Evolutionary conservation across 2,113 vertebrate genomes (phyloP), one percentile per base, ranked within the genome.

Genomic region (Pheucticus melanocephalus): DNA sequence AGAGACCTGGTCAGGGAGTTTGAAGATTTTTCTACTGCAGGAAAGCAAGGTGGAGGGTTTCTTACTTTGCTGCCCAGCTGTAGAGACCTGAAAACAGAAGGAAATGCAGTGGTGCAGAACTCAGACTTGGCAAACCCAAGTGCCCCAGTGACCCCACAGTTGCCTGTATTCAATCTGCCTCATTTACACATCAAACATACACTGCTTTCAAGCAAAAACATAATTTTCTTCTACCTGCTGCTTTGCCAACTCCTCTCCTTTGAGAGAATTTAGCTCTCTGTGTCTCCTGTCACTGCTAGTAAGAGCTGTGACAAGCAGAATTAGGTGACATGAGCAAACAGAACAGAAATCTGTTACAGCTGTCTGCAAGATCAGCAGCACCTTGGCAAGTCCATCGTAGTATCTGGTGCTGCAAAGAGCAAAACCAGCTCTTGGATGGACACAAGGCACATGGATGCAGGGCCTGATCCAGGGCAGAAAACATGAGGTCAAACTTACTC

Each of bases 41-140:
- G 99, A 99, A 53, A 99, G 90, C 59, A 99, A 98, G 40, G 99
- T 98, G 90, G 98, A 98, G 1, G 99, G 99, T 96, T 98, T 99
- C 97, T 99, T 99, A 95, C 98, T 98, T 48, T 98, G 98, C 20
- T 99, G 99, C 44, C 98, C 98, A 72, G 99, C 98, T 37, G 99
- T 99, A 31, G 99, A 99, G 91, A 99, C 99, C 99, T 99, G 94
- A 35, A 92, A 92, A 90, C 42, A 70, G 28, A 94, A 88, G 0
- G n/a, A 65, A 16, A 50, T 16, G 50, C 18, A 70, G 60, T 5
- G 86, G 48, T 44, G 40, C 9, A 33, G 33, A 27, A 54, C 7
- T 64, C 33, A 51, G 59, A 25, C 70, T 20, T 35, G 21, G 87
- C 66, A 72, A 18, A 92, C 44, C 15, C 35, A 68, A 86, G 30